Conservation (phyloP, 2,113 vertebrate species). For the Melanotaenia duboulayi region DNA sequence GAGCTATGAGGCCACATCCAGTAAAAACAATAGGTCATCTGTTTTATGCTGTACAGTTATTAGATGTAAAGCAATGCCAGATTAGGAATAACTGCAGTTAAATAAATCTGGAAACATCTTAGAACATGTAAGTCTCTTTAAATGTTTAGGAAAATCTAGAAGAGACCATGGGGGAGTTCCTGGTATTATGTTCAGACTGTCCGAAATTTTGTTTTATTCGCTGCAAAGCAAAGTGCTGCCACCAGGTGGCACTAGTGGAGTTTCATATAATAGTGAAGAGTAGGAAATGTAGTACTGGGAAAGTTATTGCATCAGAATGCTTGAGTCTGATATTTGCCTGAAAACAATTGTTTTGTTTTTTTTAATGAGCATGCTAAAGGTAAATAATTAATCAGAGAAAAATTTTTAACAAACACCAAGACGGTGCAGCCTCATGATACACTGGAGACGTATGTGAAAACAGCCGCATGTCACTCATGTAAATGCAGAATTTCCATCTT, state of each 20-base stretch:
- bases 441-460: too few relatives aligned
- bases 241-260: constrained; percentile 2
- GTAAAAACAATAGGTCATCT: neutral
- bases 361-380: too few relatives aligned
- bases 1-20: constrained; percentile 17
- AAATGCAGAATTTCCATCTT: too few relatives aligned
- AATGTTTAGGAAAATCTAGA: too few relatives aligned
- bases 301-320: neutral
- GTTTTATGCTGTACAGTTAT: neutral
- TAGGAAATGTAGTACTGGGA: too few relatives aligned
- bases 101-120: neutral
- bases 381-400: too few relatives aligned
- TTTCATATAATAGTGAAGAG: neutral
- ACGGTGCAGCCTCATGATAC: too few relatives aligned
- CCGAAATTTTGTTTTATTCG: neutral
- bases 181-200: neutral
- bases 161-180: neutral
- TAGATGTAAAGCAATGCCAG: too few relatives aligned
- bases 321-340: neutral
- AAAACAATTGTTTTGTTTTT: neutral
- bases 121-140: neutral
- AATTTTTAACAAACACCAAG: too few relatives aligned
- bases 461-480: too few relatives aligned
- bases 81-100: neutral
- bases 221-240: neutral